Evolutionary conservation across 2,888 invertebrate species (phyloP).

Genomic region (Polymixis flavicincta): DNA sequence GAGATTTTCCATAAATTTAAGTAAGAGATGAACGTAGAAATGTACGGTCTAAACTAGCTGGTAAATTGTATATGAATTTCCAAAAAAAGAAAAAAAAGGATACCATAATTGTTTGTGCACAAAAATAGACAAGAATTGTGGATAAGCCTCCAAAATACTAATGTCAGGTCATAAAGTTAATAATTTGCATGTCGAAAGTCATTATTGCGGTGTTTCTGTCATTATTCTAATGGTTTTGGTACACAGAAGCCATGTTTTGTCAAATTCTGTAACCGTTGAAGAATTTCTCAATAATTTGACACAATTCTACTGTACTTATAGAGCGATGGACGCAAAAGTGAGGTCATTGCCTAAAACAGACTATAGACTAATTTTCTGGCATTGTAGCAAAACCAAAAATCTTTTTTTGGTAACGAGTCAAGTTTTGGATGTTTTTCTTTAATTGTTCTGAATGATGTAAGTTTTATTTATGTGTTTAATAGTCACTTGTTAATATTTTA

Average conservation of each 20-base stretch:
- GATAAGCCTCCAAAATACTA: conserved; percentile 34
- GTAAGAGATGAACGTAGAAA: background rate
- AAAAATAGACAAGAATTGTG: background rate
- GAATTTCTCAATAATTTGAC: conserved; percentile 7
- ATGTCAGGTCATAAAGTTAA: conserved; percentile 42
- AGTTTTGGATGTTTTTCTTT: conserved; percentile 30
- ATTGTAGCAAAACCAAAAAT: conserved; percentile 37
- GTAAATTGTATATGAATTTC: background rate
- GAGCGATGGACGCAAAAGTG: conserved; percentile 35
- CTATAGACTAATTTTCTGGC: conserved; percentile 37
- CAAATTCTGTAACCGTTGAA: conserved; percentile 23
- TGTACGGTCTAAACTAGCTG: background rate
- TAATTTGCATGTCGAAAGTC: conserved; percentile 46
- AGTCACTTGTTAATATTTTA: background rate
- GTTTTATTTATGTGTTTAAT: conserved; percentile 26
- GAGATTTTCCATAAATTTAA: background rate
- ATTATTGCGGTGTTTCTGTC: conserved; percentile 37
- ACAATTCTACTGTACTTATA: background rate
- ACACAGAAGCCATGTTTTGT: conserved; percentile 14
- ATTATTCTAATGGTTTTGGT: conserved; percentile 33
- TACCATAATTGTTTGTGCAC: conserved; percentile 3
- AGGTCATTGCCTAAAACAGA: conserved; percentile 33
- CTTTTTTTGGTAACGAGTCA: conserved; percentile 31
- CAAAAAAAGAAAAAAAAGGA: too few relatives aligned
- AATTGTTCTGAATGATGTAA: conserved; percentile 43